phyloP scores from a whole-genome alignment of 2,113 vertebrate species.

The Ursus arctos region DNA sequence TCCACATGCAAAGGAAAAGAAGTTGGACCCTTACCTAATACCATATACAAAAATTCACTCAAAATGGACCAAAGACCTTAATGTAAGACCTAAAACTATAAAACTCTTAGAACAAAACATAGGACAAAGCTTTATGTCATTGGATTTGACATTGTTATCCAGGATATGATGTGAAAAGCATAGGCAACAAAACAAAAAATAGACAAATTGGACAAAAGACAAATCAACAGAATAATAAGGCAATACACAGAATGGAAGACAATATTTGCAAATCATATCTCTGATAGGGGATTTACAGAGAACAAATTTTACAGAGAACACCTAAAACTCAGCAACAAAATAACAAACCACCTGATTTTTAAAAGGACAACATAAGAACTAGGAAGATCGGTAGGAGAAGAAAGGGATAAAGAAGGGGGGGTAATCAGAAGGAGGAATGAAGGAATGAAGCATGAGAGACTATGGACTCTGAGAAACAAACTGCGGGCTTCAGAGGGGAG shows the following conservation, averaged over 20 bases:
- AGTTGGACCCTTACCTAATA: not conserved
- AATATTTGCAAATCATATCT: not conserved
- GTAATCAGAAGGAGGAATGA: too few relatives aligned
- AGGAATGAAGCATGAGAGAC: too few relatives aligned
- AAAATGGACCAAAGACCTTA: not conserved
- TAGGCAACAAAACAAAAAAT: not conserved
- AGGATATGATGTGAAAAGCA: not conserved
- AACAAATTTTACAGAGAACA: not conserved
- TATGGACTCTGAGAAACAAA: too few relatives aligned
- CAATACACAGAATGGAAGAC: not conserved
- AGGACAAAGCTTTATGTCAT: not conserved
- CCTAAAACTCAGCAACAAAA: not conserved
- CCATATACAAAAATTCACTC: not conserved
- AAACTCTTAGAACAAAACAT: not conserved
- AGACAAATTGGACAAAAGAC: not conserved
- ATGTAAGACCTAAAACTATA: not conserved
- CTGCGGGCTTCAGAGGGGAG: too few relatives aligned
- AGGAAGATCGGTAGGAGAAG: too few relatives aligned
- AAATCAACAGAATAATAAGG: not conserved
- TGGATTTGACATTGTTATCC: not conserved
- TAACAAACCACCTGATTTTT: not conserved
- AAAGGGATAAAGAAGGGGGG: too few relatives aligned
- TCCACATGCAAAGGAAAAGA: not conserved
- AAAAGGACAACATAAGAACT: not conserved
- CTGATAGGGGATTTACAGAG: not conserved